A percentile compares a stretch with the other conserved stretches of the same genome.
phyloP scores from a whole-genome alignment of 2,797 vertebrate genomes.

The Molossus molossus region DNA sequence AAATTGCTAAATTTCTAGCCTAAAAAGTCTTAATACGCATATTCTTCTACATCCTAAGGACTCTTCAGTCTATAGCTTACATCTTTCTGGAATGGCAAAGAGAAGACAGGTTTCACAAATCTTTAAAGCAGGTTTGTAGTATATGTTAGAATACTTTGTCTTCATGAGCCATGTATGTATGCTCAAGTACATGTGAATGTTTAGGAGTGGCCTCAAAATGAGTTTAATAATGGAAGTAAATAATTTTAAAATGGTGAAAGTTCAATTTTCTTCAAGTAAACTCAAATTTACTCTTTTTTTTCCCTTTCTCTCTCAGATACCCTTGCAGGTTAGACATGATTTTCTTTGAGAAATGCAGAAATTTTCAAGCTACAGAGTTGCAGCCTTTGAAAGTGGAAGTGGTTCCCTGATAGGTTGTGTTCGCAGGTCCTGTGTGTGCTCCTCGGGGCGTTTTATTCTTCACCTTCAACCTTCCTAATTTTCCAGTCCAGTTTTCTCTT shows the following conservation, averaged over 20 bases:
- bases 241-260: not conserved
- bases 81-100: not conserved
- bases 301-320: not conserved
- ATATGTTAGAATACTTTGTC: not conserved
- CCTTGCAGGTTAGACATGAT: not conserved
- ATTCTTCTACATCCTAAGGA: not conserved
- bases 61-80: not conserved
- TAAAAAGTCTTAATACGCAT: not conserved
- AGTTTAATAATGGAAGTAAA: conserved; percentile 39
- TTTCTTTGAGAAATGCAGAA: conserved; percentile 21
- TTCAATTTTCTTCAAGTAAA: not conserved
- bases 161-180: not conserved
- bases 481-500: conserved; percentile 70
- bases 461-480: conserved; percentile 74
- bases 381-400: not conserved
- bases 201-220: not conserved
- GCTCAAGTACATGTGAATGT: not conserved
- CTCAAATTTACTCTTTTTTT: not conserved
- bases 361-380: conserved; percentile 21
- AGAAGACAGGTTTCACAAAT: not conserved
- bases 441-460: not conserved
- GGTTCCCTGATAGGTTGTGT: not conserved
- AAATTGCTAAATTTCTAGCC: not conserved
- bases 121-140: conserved; percentile 17
- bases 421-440: not conserved